Conservation (phyloP, 2,113 vertebrate genomes). For the Theropithecus gelada region DNA sequence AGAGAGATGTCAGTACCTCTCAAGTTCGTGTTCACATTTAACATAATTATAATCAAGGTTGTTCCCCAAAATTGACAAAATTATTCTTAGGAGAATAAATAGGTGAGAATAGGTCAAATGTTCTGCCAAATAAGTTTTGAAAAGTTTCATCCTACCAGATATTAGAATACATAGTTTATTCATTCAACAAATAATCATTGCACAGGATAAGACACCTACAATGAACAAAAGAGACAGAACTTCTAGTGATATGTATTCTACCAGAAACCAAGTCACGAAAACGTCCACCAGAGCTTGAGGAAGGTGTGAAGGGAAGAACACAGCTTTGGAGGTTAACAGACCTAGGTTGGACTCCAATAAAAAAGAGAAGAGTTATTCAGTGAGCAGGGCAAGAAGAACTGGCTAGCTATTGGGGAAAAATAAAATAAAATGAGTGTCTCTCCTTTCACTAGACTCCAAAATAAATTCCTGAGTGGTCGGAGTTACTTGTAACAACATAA, state of each 20-base stretch:
- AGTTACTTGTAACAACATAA: not conserved
- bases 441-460: not conserved
- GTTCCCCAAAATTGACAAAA: not conserved
- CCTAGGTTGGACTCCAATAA: not conserved
- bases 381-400: not conserved
- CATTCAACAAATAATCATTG: not conserved
- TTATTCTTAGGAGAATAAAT: not conserved
- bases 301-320: no score
- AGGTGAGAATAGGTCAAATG: not conserved
- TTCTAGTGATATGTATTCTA: no score
- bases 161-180: not conserved
- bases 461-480: not conserved
- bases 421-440: not conserved
- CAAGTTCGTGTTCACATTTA: not conserved
- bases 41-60: not conserved
- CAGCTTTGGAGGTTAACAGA: not conserved
- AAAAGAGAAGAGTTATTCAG: not conserved
- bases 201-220: not conserved
- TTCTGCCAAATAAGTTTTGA: not conserved
- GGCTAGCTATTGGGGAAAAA: not conserved
- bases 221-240: no score
- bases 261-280: not conserved
- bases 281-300: not conserved
- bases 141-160: not conserved
- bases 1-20: not conserved